Evolutionary conservation across 2,113 vertebrate species (phyloP).

Genomic region (Pelodiscus sinensis): DNA sequence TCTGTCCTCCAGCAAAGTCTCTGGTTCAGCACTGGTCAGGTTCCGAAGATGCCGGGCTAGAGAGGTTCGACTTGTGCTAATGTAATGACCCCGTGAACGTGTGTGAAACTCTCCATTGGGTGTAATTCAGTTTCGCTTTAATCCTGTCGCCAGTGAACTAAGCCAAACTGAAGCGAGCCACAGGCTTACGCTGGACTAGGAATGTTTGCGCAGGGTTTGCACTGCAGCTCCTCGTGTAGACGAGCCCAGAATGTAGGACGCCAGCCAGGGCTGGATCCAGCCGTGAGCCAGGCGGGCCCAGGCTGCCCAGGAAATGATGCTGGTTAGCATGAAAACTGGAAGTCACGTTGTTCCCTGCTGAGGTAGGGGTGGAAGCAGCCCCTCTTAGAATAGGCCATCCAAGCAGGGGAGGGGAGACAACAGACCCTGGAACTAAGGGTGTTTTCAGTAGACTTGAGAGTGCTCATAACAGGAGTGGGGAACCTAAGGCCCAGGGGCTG

Average conservation of each 20-base stretch:
- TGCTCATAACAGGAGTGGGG: not conserved
- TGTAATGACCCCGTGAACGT: too few species aligned
- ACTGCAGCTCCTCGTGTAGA: not conserved
- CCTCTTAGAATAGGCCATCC: not conserved
- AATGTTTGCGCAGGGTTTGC: not conserved
- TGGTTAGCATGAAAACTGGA: not conserved
- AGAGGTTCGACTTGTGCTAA: too few species aligned
- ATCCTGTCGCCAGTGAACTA: not conserved
- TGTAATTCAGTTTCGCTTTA: not conserved
- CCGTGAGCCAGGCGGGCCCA: too few species aligned
- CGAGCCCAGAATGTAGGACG: not conserved
- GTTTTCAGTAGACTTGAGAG: not conserved
- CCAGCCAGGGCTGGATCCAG: not conserved
- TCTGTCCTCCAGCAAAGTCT: too few species aligned
- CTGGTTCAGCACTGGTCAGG: too few species aligned
- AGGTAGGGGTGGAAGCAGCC: not conserved
- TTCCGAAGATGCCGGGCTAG: too few species aligned
- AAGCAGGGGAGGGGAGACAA: not conserved
- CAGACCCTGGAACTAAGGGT: not conserved
- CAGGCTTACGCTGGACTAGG: not conserved
- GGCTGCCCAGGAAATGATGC: not conserved
- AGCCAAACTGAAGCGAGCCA: not conserved
- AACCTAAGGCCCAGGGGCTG: too few species aligned
- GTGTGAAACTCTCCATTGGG: not conserved
- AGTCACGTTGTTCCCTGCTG: not conserved